Conservation (phyloP, 2,888 invertebrate genomes). For the Resseliella maxima region DNA sequence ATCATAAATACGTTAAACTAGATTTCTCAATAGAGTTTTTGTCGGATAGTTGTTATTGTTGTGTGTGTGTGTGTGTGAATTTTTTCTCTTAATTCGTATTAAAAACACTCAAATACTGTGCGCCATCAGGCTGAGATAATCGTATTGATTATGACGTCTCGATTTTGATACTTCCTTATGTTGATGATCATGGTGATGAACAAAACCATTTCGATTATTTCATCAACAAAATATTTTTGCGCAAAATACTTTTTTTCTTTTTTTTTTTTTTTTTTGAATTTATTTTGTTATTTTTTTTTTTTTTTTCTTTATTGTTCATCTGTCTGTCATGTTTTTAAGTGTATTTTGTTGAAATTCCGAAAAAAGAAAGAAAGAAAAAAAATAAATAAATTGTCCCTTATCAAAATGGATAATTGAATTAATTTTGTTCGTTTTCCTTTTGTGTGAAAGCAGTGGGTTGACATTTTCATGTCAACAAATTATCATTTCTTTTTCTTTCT, state of each 20-base stretch:
- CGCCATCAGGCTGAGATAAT: background rate
- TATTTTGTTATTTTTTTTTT: too few relatives aligned
- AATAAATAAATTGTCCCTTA: background rate
- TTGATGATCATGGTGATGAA: background rate
- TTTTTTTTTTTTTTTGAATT: too few relatives aligned
- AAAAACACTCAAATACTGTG: too few relatives aligned
- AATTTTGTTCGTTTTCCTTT: background rate
- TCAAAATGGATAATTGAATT: slow-evolving; percentile 23
- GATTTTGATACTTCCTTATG: background rate
- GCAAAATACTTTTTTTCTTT: too few relatives aligned
- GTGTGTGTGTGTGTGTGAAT: too few relatives aligned
- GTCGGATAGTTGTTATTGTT: background rate
- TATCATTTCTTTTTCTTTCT: slow-evolving; percentile 1
- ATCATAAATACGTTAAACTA: background rate
- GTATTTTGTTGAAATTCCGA: background rate
- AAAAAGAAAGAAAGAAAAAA: too few relatives aligned
- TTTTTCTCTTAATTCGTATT: too few relatives aligned
- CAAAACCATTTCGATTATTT: background rate
- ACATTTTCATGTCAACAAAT: slow-evolving; percentile 38
- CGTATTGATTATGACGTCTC: background rate
- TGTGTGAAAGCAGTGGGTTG: background rate
- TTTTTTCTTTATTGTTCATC: too few relatives aligned
- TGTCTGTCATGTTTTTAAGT: background rate
- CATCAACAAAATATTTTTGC: background rate
- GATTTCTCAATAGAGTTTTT: background rate